Conservation (phyloP, 2,797 vertebrate genomes). For the Amphiprion clarkii region DNA sequence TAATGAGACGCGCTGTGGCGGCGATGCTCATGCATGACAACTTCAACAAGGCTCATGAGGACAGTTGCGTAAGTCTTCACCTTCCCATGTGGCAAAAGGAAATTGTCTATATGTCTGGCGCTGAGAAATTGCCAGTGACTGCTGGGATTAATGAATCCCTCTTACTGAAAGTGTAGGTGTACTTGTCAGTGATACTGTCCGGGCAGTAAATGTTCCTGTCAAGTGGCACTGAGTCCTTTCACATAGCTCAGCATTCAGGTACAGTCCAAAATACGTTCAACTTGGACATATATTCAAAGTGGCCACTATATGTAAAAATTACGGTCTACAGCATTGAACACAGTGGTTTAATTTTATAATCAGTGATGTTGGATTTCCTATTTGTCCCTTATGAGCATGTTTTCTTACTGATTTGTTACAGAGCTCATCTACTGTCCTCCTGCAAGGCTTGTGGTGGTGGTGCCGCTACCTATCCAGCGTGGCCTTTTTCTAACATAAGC, state of each 20-base stretch:
- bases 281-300: conserved; percentile 8
- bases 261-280: conserved; percentile 6
- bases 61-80: conserved; percentile 38
- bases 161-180: conserved; percentile 54
- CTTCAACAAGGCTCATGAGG: conserved; percentile 57
- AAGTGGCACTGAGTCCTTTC: conserved; percentile 46
- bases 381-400: neutral
- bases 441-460: neutral
- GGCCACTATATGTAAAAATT: conserved; percentile 8
- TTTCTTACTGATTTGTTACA: conserved; percentile 7
- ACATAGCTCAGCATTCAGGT: conserved; percentile 46
- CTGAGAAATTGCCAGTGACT: conserved; percentile 46
- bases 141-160: conserved; percentile 65
- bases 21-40: conserved; percentile 43
- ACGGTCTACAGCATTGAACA: neutral
- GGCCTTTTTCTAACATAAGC: neutral
- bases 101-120: conserved; percentile 25
- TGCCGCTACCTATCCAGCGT: neutral
- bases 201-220: conserved; percentile 44
- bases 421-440: neutral
- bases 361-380: neutral
- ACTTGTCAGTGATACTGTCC: conserved; percentile 59
- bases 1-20: conserved; percentile 51
- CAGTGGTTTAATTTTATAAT: neutral
- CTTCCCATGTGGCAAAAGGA: conserved; percentile 31